These are phyloP conservation scores for Paralvinella palmiformis DNA, from an alignment of 1,140 invertebrate species.

Conservation along the genomic window DNA sequence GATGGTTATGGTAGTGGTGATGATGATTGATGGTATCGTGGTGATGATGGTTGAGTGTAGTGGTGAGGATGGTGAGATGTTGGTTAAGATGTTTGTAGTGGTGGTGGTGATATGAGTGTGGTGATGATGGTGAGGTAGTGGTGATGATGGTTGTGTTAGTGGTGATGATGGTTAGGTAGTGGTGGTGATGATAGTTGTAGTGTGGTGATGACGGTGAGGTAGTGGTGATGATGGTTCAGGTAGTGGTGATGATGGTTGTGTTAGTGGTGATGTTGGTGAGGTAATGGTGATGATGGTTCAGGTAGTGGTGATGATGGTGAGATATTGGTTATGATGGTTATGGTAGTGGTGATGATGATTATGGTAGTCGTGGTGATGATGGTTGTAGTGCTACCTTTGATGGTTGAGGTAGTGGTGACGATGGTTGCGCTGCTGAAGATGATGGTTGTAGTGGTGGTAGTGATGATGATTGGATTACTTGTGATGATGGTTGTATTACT, in stretches of 20 bases:
- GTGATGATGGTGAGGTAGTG: too few relatives aligned
- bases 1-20: too few relatives aligned
- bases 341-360: background rate
- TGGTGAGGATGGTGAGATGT: too few relatives aligned
- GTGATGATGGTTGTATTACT: background rate
- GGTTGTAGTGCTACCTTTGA: background rate
- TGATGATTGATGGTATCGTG: too few relatives aligned
- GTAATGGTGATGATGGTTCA: background rate
- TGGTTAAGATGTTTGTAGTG: too few relatives aligned
- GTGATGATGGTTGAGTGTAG: too few relatives aligned
- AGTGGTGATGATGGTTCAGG: background rate
- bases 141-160: background rate
- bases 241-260: background rate
- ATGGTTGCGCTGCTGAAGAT: background rate
- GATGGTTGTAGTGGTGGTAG: conserved; percentile 1
- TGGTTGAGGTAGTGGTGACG: background rate
- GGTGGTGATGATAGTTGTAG: background rate
- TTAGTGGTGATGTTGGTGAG: background rate
- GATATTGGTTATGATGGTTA: background rate
- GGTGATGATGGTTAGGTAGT: background rate
- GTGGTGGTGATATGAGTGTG: too few relatives aligned
- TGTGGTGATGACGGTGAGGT: background rate
- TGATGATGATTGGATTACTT: background rate
- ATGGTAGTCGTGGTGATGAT: background rate
- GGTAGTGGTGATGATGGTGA: background rate